Evolutionary conservation across 92 coral and sea anemone genomes (phyloP).

Genomic region (Palythoa heliodiscus): DNA sequence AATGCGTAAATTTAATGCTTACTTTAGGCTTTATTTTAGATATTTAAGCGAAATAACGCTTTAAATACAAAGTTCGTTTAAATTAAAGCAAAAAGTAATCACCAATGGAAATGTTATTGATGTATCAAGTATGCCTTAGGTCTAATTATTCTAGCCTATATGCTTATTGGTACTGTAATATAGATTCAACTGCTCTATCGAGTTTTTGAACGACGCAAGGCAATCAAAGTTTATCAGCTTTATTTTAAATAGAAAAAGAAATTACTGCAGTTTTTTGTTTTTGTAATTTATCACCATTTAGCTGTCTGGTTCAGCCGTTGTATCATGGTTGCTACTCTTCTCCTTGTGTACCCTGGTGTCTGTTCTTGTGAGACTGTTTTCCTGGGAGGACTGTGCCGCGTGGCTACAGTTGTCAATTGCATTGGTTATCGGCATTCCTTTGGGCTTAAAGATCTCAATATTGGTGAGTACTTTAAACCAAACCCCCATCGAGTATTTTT

Average conservation of each 20-base stretch:
- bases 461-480: conserved; percentile 52
- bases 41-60: too few species aligned
- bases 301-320: conserved; percentile 6
- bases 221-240: too few species aligned
- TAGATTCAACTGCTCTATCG: too few species aligned
- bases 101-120: too few species aligned
- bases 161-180: too few species aligned
- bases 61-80: too few species aligned
- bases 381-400: conserved; percentile 33
- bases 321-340: conserved; percentile 26
- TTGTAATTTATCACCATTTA: background rate
- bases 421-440: conserved; percentile 58
- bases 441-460: conserved; percentile 65
- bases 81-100: too few species aligned
- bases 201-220: too few species aligned
- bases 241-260: background rate
- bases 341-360: conserved; percentile 30
- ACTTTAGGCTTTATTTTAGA: too few species aligned
- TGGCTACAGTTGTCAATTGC: conserved; percentile 47
- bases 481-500: background rate
- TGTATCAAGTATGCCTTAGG: too few species aligned
- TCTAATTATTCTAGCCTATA: too few species aligned
- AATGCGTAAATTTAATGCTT: too few species aligned
- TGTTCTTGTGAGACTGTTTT: conserved; percentile 19
- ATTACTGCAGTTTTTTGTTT: background rate